A percentile compares a stretch with the other conserved stretches of the same genome.
These are phyloP conservation scores for Araneus ventricosus DNA, from an alignment of 1,140 invertebrate species.

Conservation along the genomic window DNA sequence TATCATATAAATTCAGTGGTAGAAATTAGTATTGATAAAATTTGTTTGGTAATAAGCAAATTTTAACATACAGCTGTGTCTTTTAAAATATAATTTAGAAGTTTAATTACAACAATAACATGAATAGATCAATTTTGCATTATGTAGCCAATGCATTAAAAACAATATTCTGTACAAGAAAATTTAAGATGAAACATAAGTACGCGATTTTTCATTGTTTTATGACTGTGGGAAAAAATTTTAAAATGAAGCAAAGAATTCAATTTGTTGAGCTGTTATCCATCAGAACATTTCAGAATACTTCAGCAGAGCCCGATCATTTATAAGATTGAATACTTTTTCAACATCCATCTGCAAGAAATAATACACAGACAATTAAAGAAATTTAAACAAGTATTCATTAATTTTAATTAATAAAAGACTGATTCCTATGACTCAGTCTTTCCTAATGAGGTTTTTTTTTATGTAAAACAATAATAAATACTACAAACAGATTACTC, in stretches of 20 bases:
- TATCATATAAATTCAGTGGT: background rate
- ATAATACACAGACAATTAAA: constrained; percentile 42
- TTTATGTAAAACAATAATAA: too few species aligned
- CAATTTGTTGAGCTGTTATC: constrained; percentile 30
- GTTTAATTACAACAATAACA: background rate
- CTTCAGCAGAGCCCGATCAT: constrained; percentile 13
- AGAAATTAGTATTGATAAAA: background rate
- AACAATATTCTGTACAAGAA: too few species aligned
- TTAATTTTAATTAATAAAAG: background rate
- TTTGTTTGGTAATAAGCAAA: background rate
- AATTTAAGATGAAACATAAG: too few species aligned
- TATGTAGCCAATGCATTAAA: too few species aligned
- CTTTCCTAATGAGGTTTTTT: too few species aligned
- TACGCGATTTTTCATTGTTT: too few species aligned
- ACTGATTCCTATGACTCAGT: too few species aligned
- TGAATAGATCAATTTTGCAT: background rate
- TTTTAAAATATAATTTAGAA: background rate
- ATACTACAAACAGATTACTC: too few species aligned
- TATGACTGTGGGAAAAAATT: background rate
- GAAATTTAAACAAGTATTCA: constrained; percentile 31
- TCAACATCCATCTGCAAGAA: constrained; percentile 50
- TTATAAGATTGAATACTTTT: constrained; percentile 35
- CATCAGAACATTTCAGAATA: constrained; percentile 5
- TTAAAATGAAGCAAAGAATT: background rate
- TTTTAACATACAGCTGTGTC: background rate